Base-by-base conservation (phyloP, 2,797 vertebrate genomes). In the Brachyalestes nurse region DNA sequence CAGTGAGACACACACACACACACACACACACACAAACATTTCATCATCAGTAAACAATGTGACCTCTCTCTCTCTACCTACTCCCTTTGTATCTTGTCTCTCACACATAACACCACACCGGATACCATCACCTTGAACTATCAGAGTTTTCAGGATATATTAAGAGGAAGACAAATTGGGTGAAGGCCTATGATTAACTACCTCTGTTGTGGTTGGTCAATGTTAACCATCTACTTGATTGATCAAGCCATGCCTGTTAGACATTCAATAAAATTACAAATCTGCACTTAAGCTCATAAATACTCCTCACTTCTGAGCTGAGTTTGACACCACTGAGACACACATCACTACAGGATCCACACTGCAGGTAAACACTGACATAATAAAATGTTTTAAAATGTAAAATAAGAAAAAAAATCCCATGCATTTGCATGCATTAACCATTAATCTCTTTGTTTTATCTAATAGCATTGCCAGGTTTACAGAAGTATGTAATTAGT, bases 1-100 rank as follows among this genome's bases (percentile, higher is more conserved):
- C 83, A 78, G 73, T 47, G 53, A 74, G 71, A 83, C 61, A 60
- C 69, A 70, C 47, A 49, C 47, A 47, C 4, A 47, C 5, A 47
- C 45, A 12, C 10, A 12, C 5, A 47, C 45, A 49, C 47, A 49
- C 47, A 49, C 4, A 49, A 8, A 49, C 47, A 49, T 21, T 75
- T 45, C 40, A 61, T 62, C 42, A 49, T 62, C 58, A 62, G 60
- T 75, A 62, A 61, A 78, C 69, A 66, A 58, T 58, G 47, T 72
- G 67, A 58, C 70, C 70, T 25, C 57, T 64, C 47, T 71, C 74
- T 75, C 65, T 57, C 78, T 47, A n/a, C n/a, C n/a, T 42, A 42
- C 40, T 42, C 65, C 28, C 69, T 23, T 57, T 62, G 6, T 8
- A 6, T 40, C 21, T 58, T 53, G 53, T 51, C 19, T 19, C 19